Conservation (phyloP, 1,140 invertebrate species). For the Heliconius himera region DNA sequence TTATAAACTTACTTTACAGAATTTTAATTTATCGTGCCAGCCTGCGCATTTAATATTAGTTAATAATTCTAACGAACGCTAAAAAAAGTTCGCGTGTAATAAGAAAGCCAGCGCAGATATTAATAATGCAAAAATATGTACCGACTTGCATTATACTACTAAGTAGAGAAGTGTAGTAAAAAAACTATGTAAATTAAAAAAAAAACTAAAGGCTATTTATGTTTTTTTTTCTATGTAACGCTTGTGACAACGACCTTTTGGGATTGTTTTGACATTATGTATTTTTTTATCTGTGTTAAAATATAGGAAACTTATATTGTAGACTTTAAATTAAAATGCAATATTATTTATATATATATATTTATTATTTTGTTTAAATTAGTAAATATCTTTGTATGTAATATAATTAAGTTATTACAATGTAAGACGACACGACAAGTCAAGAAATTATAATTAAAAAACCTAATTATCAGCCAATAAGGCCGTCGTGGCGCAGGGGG, state of each 20-base stretch:
- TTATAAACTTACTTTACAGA: constrained; percentile 1
- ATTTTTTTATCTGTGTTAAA: neutral
- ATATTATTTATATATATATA: too few relatives aligned
- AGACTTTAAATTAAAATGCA: neutral
- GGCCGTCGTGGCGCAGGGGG: too few relatives aligned
- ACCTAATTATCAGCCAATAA: too few relatives aligned
- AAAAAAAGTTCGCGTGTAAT: constrained; percentile 3
- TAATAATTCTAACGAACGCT: constrained; percentile 18
- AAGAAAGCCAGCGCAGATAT: constrained; percentile 4
- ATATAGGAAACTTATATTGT: neutral
- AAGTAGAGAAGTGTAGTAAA: neutral
- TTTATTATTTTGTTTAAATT: too few relatives aligned
- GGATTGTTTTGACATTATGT: neutral
- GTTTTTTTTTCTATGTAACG: neutral
- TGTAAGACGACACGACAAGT: too few relatives aligned
- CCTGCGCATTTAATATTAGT: constrained; percentile 11
- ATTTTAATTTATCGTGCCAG: constrained; percentile 9
- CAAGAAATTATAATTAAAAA: too few relatives aligned
- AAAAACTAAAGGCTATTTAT: neutral
- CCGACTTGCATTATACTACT: neutral
- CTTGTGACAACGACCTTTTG: constrained; percentile 1
- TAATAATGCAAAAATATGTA: constrained; percentile 9
- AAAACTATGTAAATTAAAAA: constrained; percentile 8
- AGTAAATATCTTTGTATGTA: too few relatives aligned
- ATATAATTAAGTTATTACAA: too few relatives aligned